Percentiles rank a stretch among this genome's conserved stretches.
Conservation (phyloP, 1,140 invertebrate species). For the Teleopsis dalmanni region DNA sequence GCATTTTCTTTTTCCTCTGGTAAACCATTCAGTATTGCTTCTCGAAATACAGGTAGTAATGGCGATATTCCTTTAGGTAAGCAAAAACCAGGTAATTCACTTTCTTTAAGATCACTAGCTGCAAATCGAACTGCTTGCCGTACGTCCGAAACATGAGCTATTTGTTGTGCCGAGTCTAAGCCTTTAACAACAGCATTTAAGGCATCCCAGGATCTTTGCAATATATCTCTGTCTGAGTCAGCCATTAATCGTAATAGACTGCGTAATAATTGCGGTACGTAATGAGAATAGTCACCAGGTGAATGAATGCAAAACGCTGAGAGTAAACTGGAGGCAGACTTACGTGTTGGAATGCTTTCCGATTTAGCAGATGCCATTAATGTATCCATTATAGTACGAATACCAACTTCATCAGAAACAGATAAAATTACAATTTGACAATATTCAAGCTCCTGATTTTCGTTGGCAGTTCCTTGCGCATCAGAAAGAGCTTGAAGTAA, state of each 20-base stretch:
- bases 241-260: constrained; percentile 81
- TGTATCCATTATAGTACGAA: constrained; percentile 82
- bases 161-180: constrained; percentile 71
- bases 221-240: constrained; percentile 69
- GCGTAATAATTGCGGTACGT: constrained; percentile 80
- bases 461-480: constrained; percentile 60
- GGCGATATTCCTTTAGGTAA: constrained; percentile 91
- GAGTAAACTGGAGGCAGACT: constrained; percentile 78
- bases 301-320: constrained; percentile 85
- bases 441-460: constrained; percentile 78
- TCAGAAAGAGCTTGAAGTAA: constrained; percentile 70
- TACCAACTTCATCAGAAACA: constrained; percentile 77
- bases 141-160: constrained; percentile 78
- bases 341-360: constrained; percentile 55
- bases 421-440: constrained; percentile 90
- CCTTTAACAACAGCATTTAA: constrained; percentile 85
- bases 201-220: constrained; percentile 83
- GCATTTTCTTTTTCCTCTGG: constrained; percentile 93
- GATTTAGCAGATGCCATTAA: constrained; percentile 72
- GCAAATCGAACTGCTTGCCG: constrained; percentile 86
- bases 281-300: constrained; percentile 75
- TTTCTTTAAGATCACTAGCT: constrained; percentile 74
- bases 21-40: constrained; percentile 89
- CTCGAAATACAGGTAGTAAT: constrained; percentile 88
- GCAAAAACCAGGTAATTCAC: constrained; percentile 88